Evolutionary conservation across 2,888 invertebrate species (phyloP).

Genomic region (Hetaerina titia): DNA sequence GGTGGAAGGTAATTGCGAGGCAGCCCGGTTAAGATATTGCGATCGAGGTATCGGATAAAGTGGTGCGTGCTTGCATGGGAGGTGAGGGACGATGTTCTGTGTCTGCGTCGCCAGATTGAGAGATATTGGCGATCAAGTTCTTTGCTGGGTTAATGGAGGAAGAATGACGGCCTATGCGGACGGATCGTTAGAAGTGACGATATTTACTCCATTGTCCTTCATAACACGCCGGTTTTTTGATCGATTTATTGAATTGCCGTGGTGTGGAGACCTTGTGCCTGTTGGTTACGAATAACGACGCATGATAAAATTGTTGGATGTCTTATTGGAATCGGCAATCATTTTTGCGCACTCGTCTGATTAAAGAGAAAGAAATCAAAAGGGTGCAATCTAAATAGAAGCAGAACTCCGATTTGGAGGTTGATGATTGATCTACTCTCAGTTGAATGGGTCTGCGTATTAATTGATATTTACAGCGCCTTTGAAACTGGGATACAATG

Average conservation of each 20-base stretch:
- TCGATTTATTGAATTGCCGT: not conserved
- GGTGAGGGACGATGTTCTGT: not conserved
- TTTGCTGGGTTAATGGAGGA: not conserved
- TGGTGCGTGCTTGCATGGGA: not conserved
- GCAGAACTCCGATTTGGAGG: no score
- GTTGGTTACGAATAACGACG: not conserved
- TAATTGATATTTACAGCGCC: no score
- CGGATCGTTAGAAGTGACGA: no score
- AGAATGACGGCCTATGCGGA: no score
- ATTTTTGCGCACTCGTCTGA: not conserved
- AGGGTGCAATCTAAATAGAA: no score
- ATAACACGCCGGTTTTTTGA: not conserved
- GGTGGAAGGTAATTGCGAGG: not conserved
- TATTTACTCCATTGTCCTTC: not conserved
- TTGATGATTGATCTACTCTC: no score
- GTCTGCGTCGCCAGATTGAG: constrained; percentile 11
- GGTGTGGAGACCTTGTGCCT: not conserved
- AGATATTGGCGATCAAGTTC: not conserved
- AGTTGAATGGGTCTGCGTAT: no score
- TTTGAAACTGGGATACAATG: no score
- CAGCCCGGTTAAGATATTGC: not conserved
- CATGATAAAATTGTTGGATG: not conserved
- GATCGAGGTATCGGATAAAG: not conserved
- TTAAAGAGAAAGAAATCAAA: no score
- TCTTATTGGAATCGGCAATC: not conserved